A percentile compares a stretch with the other conserved stretches of the same genome.
These are phyloP conservation scores for Acanthosepion pharaonis DNA, from an alignment of 2,888 invertebrate genomes.

Conservation along the genomic window DNA sequence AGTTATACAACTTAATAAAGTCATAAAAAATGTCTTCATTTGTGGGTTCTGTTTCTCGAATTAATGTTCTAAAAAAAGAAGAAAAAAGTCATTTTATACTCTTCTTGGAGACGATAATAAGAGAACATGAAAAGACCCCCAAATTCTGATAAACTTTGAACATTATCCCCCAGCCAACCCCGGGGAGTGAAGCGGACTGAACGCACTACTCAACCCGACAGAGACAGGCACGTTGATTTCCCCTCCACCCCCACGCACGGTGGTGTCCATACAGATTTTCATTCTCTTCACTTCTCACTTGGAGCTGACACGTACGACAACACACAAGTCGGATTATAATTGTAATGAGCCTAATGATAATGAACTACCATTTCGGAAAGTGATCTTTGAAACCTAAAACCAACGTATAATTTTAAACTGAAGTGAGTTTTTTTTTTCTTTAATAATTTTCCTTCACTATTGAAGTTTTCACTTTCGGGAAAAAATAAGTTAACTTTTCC, in stretches of 20 bases:
- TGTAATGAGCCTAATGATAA: not conserved
- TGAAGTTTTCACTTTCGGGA: not conserved
- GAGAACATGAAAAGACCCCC: not conserved
- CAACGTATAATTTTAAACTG: not conserved
- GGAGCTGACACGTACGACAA: conserved; percentile 33
- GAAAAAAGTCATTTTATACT: too few species aligned
- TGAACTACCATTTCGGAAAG: not conserved
- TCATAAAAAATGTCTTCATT: too few species aligned
- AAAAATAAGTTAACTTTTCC: not conserved
- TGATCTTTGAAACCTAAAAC: not conserved
- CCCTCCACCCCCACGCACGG: conserved; percentile 6
- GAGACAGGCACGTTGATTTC: not conserved
- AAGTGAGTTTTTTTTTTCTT: not conserved
- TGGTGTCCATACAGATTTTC: not conserved
- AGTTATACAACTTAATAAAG: too few species aligned
- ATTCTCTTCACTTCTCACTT: not conserved
- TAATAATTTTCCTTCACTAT: not conserved
- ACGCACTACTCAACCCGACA: conserved; percentile 21
- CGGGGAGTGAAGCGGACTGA: not conserved
- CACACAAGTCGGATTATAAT: not conserved
- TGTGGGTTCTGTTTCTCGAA: not conserved
- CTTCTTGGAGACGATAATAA: not conserved
- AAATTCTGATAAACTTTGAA: not conserved
- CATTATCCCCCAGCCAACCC: not conserved
- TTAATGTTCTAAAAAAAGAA: not conserved